Evolutionary conservation across 2,888 invertebrate species (phyloP).

Genomic region (Melieria picta): DNA sequence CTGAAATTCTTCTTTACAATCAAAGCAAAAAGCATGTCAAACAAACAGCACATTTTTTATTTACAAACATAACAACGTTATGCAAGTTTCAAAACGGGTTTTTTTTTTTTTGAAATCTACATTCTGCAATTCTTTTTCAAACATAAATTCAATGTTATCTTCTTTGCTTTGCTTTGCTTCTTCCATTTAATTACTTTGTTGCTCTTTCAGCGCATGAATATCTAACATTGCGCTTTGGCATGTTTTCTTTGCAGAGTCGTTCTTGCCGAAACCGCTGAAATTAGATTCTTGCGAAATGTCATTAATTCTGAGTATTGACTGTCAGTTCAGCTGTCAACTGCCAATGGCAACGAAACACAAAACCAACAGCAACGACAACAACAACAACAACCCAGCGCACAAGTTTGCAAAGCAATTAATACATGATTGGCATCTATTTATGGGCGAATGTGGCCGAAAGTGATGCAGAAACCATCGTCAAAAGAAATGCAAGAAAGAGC

Average conservation of each 20-base stretch:
- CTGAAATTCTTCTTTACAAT: too few species aligned
- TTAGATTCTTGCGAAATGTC: not conserved
- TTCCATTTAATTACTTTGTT: too few species aligned
- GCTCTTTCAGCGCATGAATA: not conserved
- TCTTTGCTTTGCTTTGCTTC: too few species aligned
- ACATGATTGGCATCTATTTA: slow-evolving; percentile 2
- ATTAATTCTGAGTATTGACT: not conserved
- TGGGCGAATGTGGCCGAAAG: not conserved
- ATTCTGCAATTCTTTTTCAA: too few species aligned
- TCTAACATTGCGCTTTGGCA: not conserved
- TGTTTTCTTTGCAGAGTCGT: too few species aligned
- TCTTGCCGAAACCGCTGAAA: too few species aligned
- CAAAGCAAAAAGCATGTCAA: too few species aligned
- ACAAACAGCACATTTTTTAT: too few species aligned
- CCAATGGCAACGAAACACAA: not conserved
- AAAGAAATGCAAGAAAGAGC: not conserved
- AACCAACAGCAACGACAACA: not conserved
- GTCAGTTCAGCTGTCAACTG: not conserved
- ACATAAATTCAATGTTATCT: too few species aligned
- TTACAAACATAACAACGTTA: too few species aligned
- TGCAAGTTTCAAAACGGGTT: too few species aligned
- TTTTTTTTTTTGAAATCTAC: too few species aligned
- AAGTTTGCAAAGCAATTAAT: slow-evolving; percentile 2
- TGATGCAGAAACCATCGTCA: not conserved
- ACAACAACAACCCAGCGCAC: not conserved